These are phyloP conservation scores for Chelon labrosus DNA, from an alignment of 2,797 vertebrate genomes.

Conservation along the genomic window DNA sequence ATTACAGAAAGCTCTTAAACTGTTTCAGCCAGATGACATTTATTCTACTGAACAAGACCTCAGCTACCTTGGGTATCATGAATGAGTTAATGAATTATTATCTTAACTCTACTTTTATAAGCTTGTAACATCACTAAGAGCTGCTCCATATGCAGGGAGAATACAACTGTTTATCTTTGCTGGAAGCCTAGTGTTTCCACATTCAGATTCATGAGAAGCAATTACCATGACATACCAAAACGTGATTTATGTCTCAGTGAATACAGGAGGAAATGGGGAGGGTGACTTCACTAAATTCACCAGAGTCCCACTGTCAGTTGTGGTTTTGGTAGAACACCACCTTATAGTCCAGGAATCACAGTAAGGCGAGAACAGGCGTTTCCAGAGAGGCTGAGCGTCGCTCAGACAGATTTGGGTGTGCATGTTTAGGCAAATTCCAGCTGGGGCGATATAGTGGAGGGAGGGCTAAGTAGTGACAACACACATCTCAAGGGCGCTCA, in stretches of 20 bases:
- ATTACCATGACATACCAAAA: conserved; percentile 25
- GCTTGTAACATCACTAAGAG: conserved; percentile 1
- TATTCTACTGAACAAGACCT: conserved; percentile 33
- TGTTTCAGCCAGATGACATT: conserved; percentile 54
- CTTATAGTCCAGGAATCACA: conserved; percentile 27
- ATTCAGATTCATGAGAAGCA: conserved; percentile 38
- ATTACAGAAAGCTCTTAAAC: conserved; percentile 66
- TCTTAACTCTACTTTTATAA: conserved; percentile 34
- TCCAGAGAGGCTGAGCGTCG: conserved; percentile 31
- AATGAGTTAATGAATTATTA: conserved; percentile 19
- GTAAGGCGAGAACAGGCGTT: conserved; percentile 32
- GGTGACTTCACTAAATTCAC: conserved; percentile 57
- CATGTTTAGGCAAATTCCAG: conserved; percentile 37
- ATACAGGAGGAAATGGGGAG: conserved; percentile 43
- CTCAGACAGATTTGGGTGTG: conserved; percentile 39
- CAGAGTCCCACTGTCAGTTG: conserved; percentile 49
- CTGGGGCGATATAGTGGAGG: conserved; percentile 3
- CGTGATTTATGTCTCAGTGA: conserved; percentile 53
- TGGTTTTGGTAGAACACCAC: conserved; percentile 51
- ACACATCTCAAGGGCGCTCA: neutral
- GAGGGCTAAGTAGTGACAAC: neutral
- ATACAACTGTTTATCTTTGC: conserved; percentile 12
- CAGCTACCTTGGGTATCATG: conserved; percentile 1
- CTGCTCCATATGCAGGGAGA: conserved; percentile 2
- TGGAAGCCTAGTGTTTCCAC: conserved; percentile 20